Percentiles rank a stretch among this genome's conserved stretches.
Evolutionary conservation across 2,113 vertebrate species (phyloP).

Genomic region (Gavialis gangeticus): DNA sequence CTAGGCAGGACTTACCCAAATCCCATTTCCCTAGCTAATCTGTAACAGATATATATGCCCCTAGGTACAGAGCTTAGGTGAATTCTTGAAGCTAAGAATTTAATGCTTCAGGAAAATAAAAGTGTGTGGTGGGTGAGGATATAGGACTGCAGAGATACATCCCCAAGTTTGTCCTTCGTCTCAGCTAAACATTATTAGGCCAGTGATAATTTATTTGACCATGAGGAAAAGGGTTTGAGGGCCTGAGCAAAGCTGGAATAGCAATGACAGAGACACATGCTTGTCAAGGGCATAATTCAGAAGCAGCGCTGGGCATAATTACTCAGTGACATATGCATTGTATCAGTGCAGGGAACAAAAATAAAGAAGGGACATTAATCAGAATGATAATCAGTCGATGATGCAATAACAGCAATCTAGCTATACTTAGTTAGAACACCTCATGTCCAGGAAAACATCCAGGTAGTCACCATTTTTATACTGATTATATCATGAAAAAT

Average conservation of each 20-base stretch:
- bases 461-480: conserved; percentile 77
- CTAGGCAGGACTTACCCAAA: background rate
- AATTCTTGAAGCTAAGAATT: background rate
- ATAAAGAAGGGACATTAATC: conserved; percentile 80
- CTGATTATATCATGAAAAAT: conserved; percentile 83
- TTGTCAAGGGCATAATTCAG: conserved; percentile 52
- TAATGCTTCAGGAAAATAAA: background rate
- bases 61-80: background rate
- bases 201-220: background rate
- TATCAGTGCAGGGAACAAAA: conserved; percentile 76
- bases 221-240: background rate
- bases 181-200: background rate
- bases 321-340: conserved; percentile 65
- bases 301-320: conserved; percentile 44
- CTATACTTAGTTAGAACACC: conserved; percentile 73
- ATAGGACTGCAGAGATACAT: background rate
- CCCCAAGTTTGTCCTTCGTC: background rate
- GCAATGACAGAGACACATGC: background rate
- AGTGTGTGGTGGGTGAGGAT: accelerated
- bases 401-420: conserved; percentile 76
- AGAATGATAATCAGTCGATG: conserved; percentile 78
- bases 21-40: background rate
- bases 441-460: conserved; percentile 76
- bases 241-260: background rate
- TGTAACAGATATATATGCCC: accelerated